Evolutionary conservation across 2,797 vertebrate genomes (phyloP).

Genomic region (Champsocephalus esox): DNA sequence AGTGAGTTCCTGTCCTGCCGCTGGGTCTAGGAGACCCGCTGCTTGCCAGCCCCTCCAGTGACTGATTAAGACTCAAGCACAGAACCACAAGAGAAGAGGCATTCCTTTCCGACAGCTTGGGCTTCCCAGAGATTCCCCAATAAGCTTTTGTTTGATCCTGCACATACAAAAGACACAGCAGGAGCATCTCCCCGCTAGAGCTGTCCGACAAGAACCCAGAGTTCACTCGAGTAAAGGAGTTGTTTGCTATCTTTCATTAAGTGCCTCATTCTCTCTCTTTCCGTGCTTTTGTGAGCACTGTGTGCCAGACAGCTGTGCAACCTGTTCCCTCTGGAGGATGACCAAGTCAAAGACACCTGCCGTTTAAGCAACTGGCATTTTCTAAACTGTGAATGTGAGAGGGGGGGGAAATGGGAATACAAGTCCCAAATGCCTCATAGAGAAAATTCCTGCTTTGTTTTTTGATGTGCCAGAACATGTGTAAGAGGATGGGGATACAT

Average conservation of each 20-base stretch:
- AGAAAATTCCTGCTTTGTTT: slow-evolving; percentile 39
- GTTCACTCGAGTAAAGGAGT: slow-evolving; percentile 38
- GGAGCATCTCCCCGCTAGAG: slow-evolving; percentile 59
- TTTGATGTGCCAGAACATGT: slow-evolving; percentile 4
- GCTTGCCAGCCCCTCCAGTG: slow-evolving; percentile 41
- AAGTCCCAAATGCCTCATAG: slow-evolving; percentile 41
- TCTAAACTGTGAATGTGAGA: slow-evolving; percentile 40
- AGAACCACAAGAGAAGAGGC: slow-evolving; percentile 57
- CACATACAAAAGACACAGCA: slow-evolving; percentile 68
- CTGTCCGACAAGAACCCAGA: slow-evolving; percentile 40
- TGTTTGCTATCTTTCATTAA: slow-evolving; percentile 76
- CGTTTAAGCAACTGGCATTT: slow-evolving; percentile 51
- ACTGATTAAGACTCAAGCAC: slow-evolving; percentile 66
- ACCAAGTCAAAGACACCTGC: slow-evolving; percentile 79
- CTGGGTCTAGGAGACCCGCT: slow-evolving; percentile 33
- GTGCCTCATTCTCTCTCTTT: slow-evolving; percentile 26
- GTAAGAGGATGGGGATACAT: not conserved
- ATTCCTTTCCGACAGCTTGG: slow-evolving; percentile 75
- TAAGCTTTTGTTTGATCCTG: slow-evolving; percentile 78
- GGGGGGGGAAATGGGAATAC: not conserved
- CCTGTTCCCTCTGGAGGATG: slow-evolving; percentile 69
- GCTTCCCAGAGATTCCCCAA: slow-evolving; percentile 78
- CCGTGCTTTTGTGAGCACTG: slow-evolving; percentile 21
- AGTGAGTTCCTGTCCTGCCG: slow-evolving; percentile 48
- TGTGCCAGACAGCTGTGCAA: slow-evolving; percentile 72